These are phyloP conservation scores for Syngnathus acus DNA, from an alignment of 2,797 vertebrate genomes.

Conservation along the genomic window DNA sequence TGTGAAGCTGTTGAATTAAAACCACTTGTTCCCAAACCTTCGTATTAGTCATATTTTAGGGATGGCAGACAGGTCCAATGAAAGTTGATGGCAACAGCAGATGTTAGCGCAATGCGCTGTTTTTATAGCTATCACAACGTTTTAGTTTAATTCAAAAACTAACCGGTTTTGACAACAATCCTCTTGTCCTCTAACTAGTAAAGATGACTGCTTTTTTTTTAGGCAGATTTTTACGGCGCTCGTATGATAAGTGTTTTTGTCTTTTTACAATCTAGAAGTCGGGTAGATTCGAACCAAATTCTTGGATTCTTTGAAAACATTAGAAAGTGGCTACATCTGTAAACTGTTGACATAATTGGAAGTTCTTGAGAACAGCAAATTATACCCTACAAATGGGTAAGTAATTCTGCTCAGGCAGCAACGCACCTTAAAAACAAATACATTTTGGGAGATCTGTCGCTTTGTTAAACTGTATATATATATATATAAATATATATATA, in stretches of 20 bases:
- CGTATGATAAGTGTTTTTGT: not conserved
- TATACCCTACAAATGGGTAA: too few relatives aligned
- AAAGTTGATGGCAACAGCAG: conserved; percentile 82
- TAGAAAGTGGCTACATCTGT: too few relatives aligned
- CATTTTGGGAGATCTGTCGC: too few relatives aligned
- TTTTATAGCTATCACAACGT: conserved; percentile 64
- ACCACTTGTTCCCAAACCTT: conserved; percentile 72
- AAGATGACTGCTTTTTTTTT: conserved; percentile 32
- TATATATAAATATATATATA: too few relatives aligned
- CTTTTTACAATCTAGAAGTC: not conserved
- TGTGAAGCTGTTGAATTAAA: conserved; percentile 71
- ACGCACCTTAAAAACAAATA: too few relatives aligned
- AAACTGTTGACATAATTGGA: too few relatives aligned
- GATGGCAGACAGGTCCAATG: conserved; percentile 81
- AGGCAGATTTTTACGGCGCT: not conserved
- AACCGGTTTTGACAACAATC: conserved; percentile 57
- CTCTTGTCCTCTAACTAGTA: conserved; percentile 49
- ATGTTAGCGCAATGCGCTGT: conserved; percentile 73
- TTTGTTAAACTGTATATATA: too few relatives aligned
- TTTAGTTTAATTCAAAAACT: conserved; percentile 60
- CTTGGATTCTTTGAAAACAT: too few relatives aligned
- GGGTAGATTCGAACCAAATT: too few relatives aligned
- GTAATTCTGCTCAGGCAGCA: too few relatives aligned
- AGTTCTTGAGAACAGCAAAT: too few relatives aligned
- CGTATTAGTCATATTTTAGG: conserved; percentile 90